phyloP scores from a whole-genome alignment of 2,113 vertebrate genomes.

The Clinocottus analis region DNA sequence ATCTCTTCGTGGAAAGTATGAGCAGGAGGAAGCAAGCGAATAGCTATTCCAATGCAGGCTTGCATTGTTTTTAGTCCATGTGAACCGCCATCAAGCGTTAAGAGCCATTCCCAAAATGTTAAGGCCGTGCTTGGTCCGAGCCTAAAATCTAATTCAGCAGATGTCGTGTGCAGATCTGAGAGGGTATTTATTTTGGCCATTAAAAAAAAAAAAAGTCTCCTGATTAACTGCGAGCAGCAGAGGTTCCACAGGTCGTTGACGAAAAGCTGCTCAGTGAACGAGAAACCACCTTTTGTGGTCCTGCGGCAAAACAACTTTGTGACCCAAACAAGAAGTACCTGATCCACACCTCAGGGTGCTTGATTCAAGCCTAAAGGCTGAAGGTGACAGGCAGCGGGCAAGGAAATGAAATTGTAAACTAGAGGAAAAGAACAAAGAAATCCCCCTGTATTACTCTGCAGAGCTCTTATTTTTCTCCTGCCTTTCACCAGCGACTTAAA shows the following conservation, averaged over 20 bases:
- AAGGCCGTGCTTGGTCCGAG: too few relatives aligned
- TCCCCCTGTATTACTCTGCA: not conserved
- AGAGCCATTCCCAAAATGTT: not conserved
- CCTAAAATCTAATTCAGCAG: not conserved
- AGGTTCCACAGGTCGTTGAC: not conserved
- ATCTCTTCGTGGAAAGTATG: not conserved
- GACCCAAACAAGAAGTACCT: not conserved
- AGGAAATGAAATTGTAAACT: constrained; percentile 31
- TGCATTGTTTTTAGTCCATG: too few relatives aligned
- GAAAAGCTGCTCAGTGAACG: too few relatives aligned
- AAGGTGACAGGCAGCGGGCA: too few relatives aligned
- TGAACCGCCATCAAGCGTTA: not conserved
- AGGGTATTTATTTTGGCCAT: not conserved
- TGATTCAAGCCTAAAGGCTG: not conserved
- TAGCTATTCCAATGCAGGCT: not conserved
- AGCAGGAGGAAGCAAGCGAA: not conserved
- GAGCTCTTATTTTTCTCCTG: constrained; percentile 23
- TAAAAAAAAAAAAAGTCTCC: not conserved
- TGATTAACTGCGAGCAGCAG: too few relatives aligned
- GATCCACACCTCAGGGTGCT: constrained; percentile 4
- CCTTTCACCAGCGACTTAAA: constrained; percentile 25
- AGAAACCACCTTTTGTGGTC: not conserved
- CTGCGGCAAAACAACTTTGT: not conserved
- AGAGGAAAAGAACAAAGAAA: not conserved
- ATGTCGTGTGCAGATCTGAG: not conserved